Percentiles rank a stretch among this genome's conserved stretches.
Conservation (phyloP, 2,113 vertebrate genomes). For the Etia nguti region DNA sequence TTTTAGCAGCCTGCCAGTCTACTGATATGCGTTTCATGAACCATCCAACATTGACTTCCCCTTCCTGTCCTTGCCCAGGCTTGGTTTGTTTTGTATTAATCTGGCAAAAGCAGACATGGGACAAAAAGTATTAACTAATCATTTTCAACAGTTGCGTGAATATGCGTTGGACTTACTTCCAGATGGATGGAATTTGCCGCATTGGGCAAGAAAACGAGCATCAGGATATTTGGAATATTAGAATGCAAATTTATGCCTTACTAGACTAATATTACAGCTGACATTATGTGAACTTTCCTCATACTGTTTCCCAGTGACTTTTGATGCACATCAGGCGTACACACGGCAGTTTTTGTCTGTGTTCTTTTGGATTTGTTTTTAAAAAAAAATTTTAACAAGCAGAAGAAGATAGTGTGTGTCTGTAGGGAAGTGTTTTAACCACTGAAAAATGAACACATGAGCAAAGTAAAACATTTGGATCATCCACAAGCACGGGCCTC, state of each 20-base stretch:
- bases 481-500: neutral
- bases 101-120: neutral
- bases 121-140: slow-evolving; percentile 7
- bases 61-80: neutral
- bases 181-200: slow-evolving; percentile 13
- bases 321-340: neutral
- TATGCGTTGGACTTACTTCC: neutral
- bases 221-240: slow-evolving; percentile 9
- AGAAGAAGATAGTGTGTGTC: neutral
- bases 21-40: slow-evolving; percentile 19
- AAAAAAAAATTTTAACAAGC: neutral
- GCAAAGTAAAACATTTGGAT: slow-evolving; percentile 22
- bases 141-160: slow-evolving; percentile 23
- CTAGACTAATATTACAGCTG: neutral
- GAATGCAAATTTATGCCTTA: neutral
- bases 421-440: neutral
- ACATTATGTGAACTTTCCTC: neutral
- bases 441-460: neutral
- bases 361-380: neutral
- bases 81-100: neutral
- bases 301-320: slow-evolving; percentile 5
- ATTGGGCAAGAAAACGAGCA: neutral
- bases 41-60: neutral
- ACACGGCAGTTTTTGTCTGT: neutral
- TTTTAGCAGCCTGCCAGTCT: slow-evolving; percentile 19